Evolutionary conservation across 2,888 invertebrate genomes (phyloP).

Genomic region (Acleris literana): DNA sequence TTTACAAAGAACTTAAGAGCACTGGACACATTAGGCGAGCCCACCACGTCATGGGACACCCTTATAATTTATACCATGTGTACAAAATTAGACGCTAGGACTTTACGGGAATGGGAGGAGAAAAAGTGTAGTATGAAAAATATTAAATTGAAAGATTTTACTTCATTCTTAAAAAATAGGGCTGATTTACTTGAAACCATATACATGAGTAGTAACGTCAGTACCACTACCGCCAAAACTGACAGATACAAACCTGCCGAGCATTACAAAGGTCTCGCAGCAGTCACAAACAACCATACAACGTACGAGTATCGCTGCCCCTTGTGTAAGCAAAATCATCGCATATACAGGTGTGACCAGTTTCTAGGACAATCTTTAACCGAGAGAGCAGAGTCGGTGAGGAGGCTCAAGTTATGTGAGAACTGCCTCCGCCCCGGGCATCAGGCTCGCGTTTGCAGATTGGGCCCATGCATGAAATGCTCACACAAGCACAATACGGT

Average conservation of each 20-base stretch:
- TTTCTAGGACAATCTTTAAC: no score
- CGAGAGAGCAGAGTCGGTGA: slow-evolving; percentile 8
- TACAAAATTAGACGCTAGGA: no score
- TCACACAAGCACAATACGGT: slow-evolving; percentile 18
- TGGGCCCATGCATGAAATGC: slow-evolving; percentile 23
- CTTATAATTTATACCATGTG: neutral
- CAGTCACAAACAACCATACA: slow-evolving; percentile 1
- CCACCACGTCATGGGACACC: neutral
- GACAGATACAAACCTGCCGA: no score
- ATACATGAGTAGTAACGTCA: no score
- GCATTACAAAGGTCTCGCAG: no score
- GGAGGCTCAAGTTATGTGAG: slow-evolving; percentile 9
- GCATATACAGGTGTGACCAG: no score
- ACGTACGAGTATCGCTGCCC: slow-evolving; percentile 14
- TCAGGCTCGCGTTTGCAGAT: slow-evolving; percentile 18
- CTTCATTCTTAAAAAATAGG: no score
- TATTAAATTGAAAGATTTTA: no score
- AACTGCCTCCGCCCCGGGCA: slow-evolving; percentile 13
- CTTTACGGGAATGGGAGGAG: no score
- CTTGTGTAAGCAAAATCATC: slow-evolving; percentile 18
- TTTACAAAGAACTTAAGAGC: slow-evolving; percentile 21
- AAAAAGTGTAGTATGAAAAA: no score
- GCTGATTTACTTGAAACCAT: no score
- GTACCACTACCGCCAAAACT: no score
- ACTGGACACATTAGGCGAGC: neutral